Base-by-base conservation (phyloP, 2,113 vertebrate species). In the Nothocercus julius region DNA sequence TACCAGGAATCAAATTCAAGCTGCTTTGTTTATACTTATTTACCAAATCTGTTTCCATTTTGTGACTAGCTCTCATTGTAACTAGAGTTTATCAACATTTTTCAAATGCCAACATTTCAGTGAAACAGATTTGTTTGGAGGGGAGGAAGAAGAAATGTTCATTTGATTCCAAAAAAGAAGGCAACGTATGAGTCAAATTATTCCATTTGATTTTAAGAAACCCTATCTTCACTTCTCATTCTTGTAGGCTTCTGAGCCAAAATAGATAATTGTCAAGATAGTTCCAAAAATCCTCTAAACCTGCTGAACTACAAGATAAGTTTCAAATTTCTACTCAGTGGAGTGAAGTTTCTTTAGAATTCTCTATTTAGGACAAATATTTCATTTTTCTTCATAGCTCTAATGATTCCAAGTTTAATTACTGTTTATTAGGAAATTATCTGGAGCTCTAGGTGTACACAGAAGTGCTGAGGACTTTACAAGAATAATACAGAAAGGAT, bases 51-150 rank as follows among this genome's bases (percentile, higher is more conserved):
- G 90, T 96, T 96, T 96, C 92, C 86, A 96, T 96, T 95, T 87
- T 92, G 63, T 89, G 88, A 92, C 86, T 95, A 84, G 85, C 73
- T 95, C 81, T 96, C 67, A 95, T 96, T 97, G 96, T 95, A 96
- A 90, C 83, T 82, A 67, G 62, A 93, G 77, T 96, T 97, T 96
- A 94, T 94, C 92, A 96, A 92, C 93, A 95, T 92, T 97, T 97
- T 90, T 90, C 94, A 91, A 94, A 96, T 28, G 94, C 94, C 94
- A 97, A 45, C 88, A 92, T 96, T 96, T 93, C 86, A 90, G 88
- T 89, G 93, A 92, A 97, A 96, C 95, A 96, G 92, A 97, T 97
- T 97, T 97, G 92, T 97, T 95, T 97, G 77, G 92, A 89, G 28
- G 92, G 86, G 78, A 92, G 78, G 86, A 67, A 93, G 74, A 90